Conservation (phyloP, 2,113 vertebrate species). For the Paradisaea rubra region DNA sequence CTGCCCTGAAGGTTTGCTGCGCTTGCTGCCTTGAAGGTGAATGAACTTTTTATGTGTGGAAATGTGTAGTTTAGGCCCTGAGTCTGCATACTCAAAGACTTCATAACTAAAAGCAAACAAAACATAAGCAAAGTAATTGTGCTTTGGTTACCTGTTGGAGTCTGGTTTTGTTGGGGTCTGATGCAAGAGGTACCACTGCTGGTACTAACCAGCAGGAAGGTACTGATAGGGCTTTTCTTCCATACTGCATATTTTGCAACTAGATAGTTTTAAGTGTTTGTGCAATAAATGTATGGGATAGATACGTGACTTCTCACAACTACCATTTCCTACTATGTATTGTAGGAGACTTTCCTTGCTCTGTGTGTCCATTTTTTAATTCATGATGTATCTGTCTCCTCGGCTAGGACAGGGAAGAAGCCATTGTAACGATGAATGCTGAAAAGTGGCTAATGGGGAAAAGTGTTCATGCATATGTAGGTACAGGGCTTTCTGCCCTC, state of each 20-base stretch:
- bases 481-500: not conserved
- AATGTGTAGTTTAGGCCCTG: not conserved
- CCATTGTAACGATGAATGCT: not conserved
- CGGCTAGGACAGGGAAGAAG: not conserved
- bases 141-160: not conserved
- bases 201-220: not conserved
- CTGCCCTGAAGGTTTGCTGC: not conserved
- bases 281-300: not conserved
- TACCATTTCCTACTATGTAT: fast-evolving
- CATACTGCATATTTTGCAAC: not conserved
- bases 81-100: not conserved
- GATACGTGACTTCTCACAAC: not conserved
- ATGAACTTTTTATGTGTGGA: not conserved
- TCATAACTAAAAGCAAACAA: not conserved
- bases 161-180: not conserved
- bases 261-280: not conserved
- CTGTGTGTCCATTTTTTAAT: not conserved
- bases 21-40: not conserved
- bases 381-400: not conserved
- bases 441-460: not conserved
- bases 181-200: not conserved
- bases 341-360: not conserved
- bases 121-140: not conserved
- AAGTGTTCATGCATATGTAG: not conserved
- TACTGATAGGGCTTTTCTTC: not conserved